These are phyloP conservation scores for Lasioglossum marginatum DNA, from an alignment of 2,888 invertebrate genomes.

Conservation along the genomic window DNA sequence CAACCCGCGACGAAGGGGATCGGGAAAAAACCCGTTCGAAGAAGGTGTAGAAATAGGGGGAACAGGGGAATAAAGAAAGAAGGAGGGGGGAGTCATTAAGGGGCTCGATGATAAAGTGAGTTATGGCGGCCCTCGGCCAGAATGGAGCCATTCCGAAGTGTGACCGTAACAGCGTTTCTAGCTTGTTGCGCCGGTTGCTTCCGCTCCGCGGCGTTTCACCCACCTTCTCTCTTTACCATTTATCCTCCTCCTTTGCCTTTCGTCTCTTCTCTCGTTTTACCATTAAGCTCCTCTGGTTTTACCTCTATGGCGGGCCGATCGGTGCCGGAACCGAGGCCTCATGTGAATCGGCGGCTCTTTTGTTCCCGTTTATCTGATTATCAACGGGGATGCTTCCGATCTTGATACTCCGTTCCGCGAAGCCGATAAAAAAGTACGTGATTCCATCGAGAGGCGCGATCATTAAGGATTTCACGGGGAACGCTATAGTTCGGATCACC, in stretches of 20 bases:
- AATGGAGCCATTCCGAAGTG: slow-evolving; percentile 53
- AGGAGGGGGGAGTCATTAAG: slow-evolving; percentile 54
- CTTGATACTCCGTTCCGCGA: slow-evolving; percentile 5
- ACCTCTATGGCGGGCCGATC: not conserved
- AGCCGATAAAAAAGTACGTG: not conserved
- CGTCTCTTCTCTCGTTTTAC: not conserved
- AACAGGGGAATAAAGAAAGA: not conserved
- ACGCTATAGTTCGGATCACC: not conserved
- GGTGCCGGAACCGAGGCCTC: not conserved
- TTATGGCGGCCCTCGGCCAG: slow-evolving; percentile 40
- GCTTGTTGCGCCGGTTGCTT: slow-evolving; percentile 35
- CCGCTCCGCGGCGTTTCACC: slow-evolving; percentile 28
- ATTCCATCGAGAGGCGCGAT: not conserved
- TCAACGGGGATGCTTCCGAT: slow-evolving; percentile 10
- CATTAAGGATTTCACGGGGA: not conserved
- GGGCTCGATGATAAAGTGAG: slow-evolving; percentile 59
- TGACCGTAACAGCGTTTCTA: slow-evolving; percentile 53
- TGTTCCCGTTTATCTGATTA: slow-evolving; percentile 13
- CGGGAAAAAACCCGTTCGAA: not conserved
- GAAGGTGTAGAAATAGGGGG: not conserved
- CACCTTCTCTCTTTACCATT: not conserved
- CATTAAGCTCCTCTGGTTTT: not conserved
- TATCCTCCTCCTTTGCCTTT: not conserved
- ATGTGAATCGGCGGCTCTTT: slow-evolving; percentile 15
- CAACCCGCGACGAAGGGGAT: not conserved